These are phyloP conservation scores for Eulemur mongoz DNA, from an alignment of 2,797 vertebrate genomes.

Conservation along the genomic window DNA sequence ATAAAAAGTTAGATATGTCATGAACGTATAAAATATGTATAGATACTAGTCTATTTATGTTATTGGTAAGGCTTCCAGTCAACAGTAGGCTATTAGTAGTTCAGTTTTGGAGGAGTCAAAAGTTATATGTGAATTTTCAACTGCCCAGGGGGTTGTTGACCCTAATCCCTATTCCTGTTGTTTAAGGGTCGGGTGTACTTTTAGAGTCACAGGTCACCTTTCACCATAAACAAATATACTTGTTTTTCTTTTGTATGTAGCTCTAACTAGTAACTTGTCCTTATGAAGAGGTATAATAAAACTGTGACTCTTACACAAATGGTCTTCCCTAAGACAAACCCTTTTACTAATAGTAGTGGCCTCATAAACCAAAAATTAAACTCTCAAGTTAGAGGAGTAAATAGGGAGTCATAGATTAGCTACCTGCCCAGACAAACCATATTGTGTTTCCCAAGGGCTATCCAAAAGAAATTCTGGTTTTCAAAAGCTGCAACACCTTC, in stretches of 20 bases:
- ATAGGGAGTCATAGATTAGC: background rate
- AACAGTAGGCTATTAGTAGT: too few species aligned
- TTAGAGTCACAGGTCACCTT: too few species aligned
- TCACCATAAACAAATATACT: background rate
- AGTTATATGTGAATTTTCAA: too few species aligned
- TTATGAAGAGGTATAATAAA: conserved; percentile 23
- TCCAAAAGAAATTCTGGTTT: background rate
- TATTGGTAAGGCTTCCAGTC: too few species aligned
- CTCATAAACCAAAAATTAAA: conserved; percentile 40
- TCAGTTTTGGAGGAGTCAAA: too few species aligned
- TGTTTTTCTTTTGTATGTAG: background rate
- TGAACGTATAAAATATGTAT: background rate
- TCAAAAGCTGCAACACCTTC: background rate
- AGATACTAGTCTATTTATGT: background rate
- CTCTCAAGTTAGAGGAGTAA: background rate
- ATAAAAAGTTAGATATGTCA: background rate
- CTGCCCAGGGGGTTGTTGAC: background rate
- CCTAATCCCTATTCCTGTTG: background rate
- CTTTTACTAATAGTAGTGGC: background rate
- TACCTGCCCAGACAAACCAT: background rate
- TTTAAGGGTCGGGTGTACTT: background rate
- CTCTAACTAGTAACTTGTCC: background rate
- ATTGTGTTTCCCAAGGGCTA: background rate
- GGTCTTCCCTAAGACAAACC: background rate
- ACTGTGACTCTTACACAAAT: background rate